These are phyloP conservation scores for Callopanchax toddi DNA, from an alignment of 2,113 vertebrate genomes.

Conservation along the genomic window DNA sequence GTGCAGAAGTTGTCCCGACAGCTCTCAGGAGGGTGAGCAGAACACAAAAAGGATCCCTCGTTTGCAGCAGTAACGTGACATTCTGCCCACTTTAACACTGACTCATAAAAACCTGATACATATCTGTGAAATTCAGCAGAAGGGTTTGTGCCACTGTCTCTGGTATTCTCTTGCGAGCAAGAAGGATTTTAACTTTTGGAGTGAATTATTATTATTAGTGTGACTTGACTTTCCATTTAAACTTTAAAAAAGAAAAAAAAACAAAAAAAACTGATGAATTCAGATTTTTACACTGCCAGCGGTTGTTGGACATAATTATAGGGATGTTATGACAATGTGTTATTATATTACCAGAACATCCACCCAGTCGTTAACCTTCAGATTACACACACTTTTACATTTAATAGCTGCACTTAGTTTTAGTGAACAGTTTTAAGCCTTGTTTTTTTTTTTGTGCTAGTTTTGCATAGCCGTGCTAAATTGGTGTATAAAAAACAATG, in stretches of 20 bases:
- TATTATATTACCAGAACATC: slow-evolving; percentile 52
- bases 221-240: too few species aligned
- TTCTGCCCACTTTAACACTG: slow-evolving; percentile 76
- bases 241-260: too few species aligned
- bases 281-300: slow-evolving; percentile 18
- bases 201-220: slow-evolving; percentile 59
- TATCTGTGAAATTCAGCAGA: slow-evolving; percentile 80
- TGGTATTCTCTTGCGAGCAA: slow-evolving; percentile 64
- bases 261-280: too few species aligned
- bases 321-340: slow-evolving; percentile 43
- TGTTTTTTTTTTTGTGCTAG: slow-evolving; percentile 37
- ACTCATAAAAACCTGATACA: slow-evolving; percentile 75
- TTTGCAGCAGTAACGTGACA: slow-evolving; percentile 66
- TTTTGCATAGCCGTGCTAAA: slow-evolving; percentile 53
- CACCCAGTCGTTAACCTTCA: slow-evolving; percentile 42
- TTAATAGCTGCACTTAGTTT: slow-evolving; percentile 55
- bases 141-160: slow-evolving; percentile 77
- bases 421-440: slow-evolving; percentile 50
- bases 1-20: slow-evolving; percentile 58
- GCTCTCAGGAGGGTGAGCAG: slow-evolving; percentile 18
- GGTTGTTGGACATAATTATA: slow-evolving; percentile 40
- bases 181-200: slow-evolving; percentile 63
- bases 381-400: slow-evolving; percentile 43
- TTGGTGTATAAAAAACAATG: slow-evolving; percentile 65
- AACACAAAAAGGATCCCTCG: slow-evolving; percentile 33